Evolutionary conservation across 2,797 vertebrate genomes (phyloP).

Genomic region (Falco concolor): DNA sequence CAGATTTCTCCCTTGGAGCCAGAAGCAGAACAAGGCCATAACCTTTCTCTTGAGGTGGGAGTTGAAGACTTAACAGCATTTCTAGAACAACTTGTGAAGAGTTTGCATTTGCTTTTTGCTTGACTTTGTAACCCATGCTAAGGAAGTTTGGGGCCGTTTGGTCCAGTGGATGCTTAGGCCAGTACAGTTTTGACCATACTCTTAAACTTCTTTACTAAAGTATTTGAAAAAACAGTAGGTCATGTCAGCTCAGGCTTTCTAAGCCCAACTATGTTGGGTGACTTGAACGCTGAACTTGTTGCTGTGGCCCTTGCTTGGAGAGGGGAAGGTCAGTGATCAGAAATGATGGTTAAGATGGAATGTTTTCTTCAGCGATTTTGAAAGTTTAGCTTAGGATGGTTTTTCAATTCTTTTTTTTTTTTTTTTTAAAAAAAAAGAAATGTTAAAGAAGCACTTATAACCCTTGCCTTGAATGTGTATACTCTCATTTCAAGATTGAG

Average conservation of each 20-base stretch:
- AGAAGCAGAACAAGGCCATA: neutral
- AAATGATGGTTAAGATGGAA: neutral
- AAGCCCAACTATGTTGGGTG: accelerated
- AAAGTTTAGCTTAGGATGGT: neutral
- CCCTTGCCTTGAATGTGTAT: neutral
- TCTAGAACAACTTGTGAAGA: neutral
- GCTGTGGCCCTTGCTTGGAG: neutral
- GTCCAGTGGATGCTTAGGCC: neutral
- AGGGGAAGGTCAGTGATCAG: neutral
- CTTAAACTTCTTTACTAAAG: neutral
- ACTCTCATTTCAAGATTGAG: neutral
- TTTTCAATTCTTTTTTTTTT: neutral
- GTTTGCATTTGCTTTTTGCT: neutral
- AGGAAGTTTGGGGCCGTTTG: neutral
- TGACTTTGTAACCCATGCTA: neutral
- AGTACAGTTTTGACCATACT: neutral
- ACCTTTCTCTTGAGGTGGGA: neutral
- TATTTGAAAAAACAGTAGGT: neutral
- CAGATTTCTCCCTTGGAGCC: neutral
- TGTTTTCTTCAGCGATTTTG: neutral
- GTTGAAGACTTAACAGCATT: neutral
- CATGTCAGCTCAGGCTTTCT: neutral
- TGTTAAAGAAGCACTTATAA: neutral
- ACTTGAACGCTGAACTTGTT: neutral
- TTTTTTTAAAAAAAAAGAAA: neutral